Evolutionary conservation across 30 jellyfish, hydroid and myxozoan species (phyloP).

Genomic region (Phacellophora camtschatica): DNA sequence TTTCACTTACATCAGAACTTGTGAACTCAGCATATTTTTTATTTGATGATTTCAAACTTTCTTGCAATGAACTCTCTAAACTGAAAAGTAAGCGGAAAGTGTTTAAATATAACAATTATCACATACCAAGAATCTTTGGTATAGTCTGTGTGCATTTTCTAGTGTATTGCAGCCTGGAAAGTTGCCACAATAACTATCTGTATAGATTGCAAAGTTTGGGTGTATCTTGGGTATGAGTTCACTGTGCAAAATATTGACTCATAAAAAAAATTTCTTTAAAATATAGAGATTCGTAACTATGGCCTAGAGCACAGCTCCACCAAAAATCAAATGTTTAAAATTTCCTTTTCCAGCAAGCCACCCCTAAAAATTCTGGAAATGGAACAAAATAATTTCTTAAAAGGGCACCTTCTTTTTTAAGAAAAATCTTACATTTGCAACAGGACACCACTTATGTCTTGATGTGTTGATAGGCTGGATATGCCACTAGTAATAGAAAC

Average conservation of each 20-base stretch:
- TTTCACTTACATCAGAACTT: not conserved
- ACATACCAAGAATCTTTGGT: too few species aligned
- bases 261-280: not conserved
- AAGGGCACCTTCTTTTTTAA: too few species aligned
- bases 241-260: not conserved
- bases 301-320: too few species aligned
- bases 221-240: not conserved
- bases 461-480: too few species aligned
- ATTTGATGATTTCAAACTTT: slow-evolving; percentile 36
- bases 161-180: too few species aligned
- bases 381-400: not conserved
- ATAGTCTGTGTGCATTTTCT: too few species aligned
- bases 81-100: not conserved
- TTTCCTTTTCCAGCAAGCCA: not conserved
- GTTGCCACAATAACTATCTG: too few species aligned
- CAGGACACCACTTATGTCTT: too few species aligned
- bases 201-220: too few species aligned
- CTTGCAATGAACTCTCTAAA: slow-evolving; percentile 64
- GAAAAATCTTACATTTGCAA: too few species aligned
- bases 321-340: not conserved
- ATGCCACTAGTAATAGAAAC: too few species aligned
- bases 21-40: slow-evolving; percentile 50
- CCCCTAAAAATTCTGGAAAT: not conserved
- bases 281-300: not conserved
- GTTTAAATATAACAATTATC: not conserved